Evolutionary conservation across 2,797 vertebrate genomes (phyloP).

Genomic region (Melanitta fusca): DNA sequence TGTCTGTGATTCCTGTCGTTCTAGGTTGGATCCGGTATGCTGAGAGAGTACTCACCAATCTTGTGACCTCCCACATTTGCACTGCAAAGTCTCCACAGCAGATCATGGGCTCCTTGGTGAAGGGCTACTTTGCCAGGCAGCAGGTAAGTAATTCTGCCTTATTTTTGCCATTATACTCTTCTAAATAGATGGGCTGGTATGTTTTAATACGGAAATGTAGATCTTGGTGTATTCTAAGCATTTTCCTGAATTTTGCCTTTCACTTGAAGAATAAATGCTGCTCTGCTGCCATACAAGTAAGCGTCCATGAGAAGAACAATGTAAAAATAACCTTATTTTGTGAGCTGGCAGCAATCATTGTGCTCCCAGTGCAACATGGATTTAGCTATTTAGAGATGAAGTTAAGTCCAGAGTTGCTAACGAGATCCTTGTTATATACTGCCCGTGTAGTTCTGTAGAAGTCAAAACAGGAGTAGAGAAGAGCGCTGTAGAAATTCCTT

Average conservation of each 20-base stretch:
- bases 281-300: not conserved
- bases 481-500: not conserved
- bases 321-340: not conserved
- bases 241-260: not conserved
- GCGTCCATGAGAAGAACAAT: not conserved
- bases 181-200: not conserved
- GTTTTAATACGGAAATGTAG: not conserved
- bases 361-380: not conserved
- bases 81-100: slow-evolving; percentile 95
- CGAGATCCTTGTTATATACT: not conserved
- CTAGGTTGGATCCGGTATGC: slow-evolving; percentile 96
- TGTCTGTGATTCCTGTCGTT: not conserved
- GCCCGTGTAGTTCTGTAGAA: not conserved
- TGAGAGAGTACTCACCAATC: slow-evolving; percentile 90
- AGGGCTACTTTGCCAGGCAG: slow-evolving; percentile 92
- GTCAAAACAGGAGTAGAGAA: not conserved
- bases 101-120: slow-evolving; percentile 96
- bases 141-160: slow-evolving; percentile 80
- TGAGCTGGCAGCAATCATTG: not conserved
- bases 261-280: not conserved
- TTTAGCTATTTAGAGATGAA: not conserved
- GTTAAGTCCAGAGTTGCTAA: not conserved
- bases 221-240: not conserved
- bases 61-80: slow-evolving; percentile 94
- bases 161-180: not conserved